Percentiles rank a stretch among this genome's conserved stretches.
These are phyloP conservation scores for Griposia aprilina DNA, from an alignment of 2,888 invertebrate species.

Conservation along the genomic window DNA sequence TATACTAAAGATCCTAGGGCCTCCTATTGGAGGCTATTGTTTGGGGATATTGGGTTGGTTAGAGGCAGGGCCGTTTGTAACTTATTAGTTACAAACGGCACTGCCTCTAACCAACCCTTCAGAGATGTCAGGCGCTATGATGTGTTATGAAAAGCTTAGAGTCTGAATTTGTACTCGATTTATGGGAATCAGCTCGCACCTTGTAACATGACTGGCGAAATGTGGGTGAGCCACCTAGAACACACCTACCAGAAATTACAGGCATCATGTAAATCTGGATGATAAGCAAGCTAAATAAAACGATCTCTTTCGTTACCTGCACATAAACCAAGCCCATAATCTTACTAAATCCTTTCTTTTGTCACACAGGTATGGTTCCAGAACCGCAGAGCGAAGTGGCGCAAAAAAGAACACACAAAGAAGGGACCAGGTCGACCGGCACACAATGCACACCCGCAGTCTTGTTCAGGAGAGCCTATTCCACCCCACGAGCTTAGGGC, in stretches of 20 bases:
- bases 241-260: background rate
- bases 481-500: conserved; percentile 97
- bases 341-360: conserved; percentile 17
- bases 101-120: too few species aligned
- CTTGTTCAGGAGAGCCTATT: conserved; percentile 99
- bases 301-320: background rate
- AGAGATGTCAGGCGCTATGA: background rate
- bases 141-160: background rate
- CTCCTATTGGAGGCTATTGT: too few species aligned
- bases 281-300: background rate
- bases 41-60: too few species aligned
- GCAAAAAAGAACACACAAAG: conserved; percentile 99
- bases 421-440: conserved; percentile 99
- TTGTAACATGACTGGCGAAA: background rate
- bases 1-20: too few species aligned
- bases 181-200: background rate
- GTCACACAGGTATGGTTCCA: conserved; percentile 99
- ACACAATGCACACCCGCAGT: conserved; percentile 99
- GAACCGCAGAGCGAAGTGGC: conserved; percentile 99
- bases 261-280: background rate
- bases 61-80: too few species aligned
- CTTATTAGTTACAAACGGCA: too few species aligned
- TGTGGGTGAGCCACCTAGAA: too few species aligned
- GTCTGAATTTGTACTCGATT: background rate
- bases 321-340: background rate